Conservation (phyloP, 1,140 invertebrate species). For the Anthonomus grandis region DNA sequence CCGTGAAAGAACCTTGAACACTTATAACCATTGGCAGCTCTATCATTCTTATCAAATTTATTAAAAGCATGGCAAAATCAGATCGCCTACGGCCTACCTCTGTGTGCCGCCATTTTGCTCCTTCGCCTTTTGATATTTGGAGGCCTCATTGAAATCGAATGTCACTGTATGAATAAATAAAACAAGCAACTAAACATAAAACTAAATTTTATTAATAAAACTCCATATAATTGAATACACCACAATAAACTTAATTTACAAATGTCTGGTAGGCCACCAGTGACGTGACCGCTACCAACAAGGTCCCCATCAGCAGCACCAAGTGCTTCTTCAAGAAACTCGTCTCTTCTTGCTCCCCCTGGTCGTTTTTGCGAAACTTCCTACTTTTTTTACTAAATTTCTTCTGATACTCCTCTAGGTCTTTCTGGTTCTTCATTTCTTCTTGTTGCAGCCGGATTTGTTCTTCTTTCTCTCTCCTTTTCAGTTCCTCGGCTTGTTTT, state of each 20-base stretch:
- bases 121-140: no score
- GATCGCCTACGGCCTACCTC: no score
- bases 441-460: slow-evolving; percentile 57
- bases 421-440: slow-evolving; percentile 62
- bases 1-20: no score
- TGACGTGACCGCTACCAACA: slow-evolving; percentile 17
- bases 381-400: slow-evolving; percentile 63
- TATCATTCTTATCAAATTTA: no score
- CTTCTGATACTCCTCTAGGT: slow-evolving; percentile 69
- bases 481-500: slow-evolving; percentile 55
- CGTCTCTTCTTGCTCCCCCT: slow-evolving; percentile 45
- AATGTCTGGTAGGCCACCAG: slow-evolving; percentile 20
- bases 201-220: neutral
- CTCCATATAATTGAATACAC: no score
- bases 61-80: no score
- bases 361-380: slow-evolving; percentile 49
- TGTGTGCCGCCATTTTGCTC: no score
- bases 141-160: no score
- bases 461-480: slow-evolving; percentile 53
- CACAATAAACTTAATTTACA: no score
- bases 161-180: neutral
- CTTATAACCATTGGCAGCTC: no score
- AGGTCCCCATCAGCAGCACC: slow-evolving; percentile 16
- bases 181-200: neutral
- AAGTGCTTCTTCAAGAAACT: slow-evolving; percentile 49